phyloP scores from a whole-genome alignment of 2,113 vertebrate species.

The Saguinus imperator region DNA sequence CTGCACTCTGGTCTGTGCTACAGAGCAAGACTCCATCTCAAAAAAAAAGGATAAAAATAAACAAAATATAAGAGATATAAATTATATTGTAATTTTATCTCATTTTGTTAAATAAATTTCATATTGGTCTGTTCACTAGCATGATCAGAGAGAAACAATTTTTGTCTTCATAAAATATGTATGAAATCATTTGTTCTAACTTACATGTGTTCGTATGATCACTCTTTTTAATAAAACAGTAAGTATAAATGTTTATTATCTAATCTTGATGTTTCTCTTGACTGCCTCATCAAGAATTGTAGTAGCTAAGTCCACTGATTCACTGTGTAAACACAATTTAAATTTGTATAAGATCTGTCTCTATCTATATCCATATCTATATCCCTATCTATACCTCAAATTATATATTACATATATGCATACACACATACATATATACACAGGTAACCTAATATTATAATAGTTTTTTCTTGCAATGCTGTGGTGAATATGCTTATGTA shows the following conservation, averaged over 20 bases:
- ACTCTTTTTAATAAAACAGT: background rate
- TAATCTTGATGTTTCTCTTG: background rate
- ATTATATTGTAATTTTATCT: background rate
- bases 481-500: background rate
- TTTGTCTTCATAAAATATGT: background rate
- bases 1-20: too few relatives aligned
- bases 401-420: background rate
- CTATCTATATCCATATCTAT: too few relatives aligned
- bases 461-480: background rate
- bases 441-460: background rate
- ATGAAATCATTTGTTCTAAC: background rate
- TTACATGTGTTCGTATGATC: background rate
- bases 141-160: background rate
- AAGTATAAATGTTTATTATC: background rate
- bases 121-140: fast-evolving
- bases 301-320: background rate
- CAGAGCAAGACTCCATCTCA: too few relatives aligned
- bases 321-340: background rate
- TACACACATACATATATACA: fast-evolving
- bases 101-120: background rate
- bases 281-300: background rate
- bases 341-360: background rate
- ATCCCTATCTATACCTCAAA: too few relatives aligned
- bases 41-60: background rate
- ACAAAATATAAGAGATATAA: background rate